These are phyloP conservation scores for Mamestra configurata DNA, from an alignment of 1,140 invertebrate genomes.

Conservation along the genomic window DNA sequence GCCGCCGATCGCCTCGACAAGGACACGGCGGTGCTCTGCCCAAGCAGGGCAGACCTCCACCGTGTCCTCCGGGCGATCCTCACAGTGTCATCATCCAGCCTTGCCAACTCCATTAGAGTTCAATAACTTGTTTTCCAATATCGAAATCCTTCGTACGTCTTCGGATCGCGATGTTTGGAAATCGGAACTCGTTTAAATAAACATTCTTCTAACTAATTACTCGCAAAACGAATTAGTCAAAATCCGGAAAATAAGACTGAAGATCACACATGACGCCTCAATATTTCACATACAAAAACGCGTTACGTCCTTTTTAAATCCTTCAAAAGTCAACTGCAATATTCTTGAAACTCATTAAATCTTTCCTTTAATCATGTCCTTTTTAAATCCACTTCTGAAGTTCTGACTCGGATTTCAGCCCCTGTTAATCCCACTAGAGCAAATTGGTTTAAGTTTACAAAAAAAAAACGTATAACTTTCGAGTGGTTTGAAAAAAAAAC, in stretches of 20 bases:
- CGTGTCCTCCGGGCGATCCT: too few relatives aligned
- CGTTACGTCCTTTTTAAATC: slow-evolving; percentile 16
- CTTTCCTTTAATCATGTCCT: background rate
- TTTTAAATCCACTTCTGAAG: slow-evolving; percentile 23
- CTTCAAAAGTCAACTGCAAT: slow-evolving; percentile 14
- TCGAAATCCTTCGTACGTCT: too few relatives aligned
- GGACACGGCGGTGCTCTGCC: too few relatives aligned
- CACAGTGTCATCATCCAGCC: too few relatives aligned
- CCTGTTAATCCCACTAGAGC: slow-evolving; percentile 51
- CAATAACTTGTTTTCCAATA: too few relatives aligned
- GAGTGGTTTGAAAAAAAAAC: background rate
- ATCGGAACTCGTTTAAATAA: too few relatives aligned
- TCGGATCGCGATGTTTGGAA: too few relatives aligned
- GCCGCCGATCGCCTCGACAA: too few relatives aligned
- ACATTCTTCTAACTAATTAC: background rate
- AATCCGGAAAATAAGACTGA: background rate
- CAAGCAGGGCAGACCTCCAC: too few relatives aligned
- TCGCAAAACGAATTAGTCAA: background rate
- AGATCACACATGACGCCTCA: background rate
- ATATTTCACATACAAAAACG: slow-evolving; percentile 10
- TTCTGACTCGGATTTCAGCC: slow-evolving; percentile 31
- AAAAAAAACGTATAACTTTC: slow-evolving; percentile 26
- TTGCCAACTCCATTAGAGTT: too few relatives aligned
- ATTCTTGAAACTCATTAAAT: slow-evolving; percentile 18
- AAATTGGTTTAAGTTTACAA: slow-evolving; percentile 48